Conservation (phyloP, 2,113 vertebrate genomes). For the Mus spicilegus region DNA sequence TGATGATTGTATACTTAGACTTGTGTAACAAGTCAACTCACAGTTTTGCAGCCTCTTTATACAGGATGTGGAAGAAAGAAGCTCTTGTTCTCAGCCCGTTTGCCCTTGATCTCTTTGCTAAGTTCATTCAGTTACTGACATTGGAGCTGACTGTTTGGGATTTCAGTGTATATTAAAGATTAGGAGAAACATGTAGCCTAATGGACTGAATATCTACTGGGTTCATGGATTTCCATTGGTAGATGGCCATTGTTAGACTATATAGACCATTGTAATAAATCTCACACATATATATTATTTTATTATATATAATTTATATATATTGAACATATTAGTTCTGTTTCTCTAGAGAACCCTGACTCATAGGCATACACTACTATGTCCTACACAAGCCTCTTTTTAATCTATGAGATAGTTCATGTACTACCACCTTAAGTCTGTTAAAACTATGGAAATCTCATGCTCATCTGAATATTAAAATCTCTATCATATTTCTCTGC, state of each 20-base stretch:
- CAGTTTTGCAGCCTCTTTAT: neutral
- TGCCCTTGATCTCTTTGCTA: neutral
- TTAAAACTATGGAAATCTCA: neutral
- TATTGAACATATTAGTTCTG: neutral
- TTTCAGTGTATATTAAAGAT: neutral
- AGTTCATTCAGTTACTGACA: neutral
- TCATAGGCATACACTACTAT: neutral
- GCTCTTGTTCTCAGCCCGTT: neutral
- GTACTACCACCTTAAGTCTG: neutral
- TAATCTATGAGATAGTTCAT: conserved; percentile 8
- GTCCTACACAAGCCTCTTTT: neutral
- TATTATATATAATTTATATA: too few species aligned
- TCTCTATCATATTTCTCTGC: neutral
- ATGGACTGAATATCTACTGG: neutral
- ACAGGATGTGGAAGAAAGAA: too few species aligned
- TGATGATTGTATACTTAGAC: neutral
- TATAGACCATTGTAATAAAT: neutral
- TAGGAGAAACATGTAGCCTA: neutral
- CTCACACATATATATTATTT: neutral
- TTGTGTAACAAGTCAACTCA: neutral
- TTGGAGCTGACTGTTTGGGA: neutral
- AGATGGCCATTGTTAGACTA: neutral
- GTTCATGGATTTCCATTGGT: neutral
- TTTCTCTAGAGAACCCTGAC: neutral
- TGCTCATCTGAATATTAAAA: neutral